Percentiles rank a stretch among this genome's conserved stretches.
Conservation (phyloP, 2,888 invertebrate species). For the Cyrtodaria siliqua region DNA sequence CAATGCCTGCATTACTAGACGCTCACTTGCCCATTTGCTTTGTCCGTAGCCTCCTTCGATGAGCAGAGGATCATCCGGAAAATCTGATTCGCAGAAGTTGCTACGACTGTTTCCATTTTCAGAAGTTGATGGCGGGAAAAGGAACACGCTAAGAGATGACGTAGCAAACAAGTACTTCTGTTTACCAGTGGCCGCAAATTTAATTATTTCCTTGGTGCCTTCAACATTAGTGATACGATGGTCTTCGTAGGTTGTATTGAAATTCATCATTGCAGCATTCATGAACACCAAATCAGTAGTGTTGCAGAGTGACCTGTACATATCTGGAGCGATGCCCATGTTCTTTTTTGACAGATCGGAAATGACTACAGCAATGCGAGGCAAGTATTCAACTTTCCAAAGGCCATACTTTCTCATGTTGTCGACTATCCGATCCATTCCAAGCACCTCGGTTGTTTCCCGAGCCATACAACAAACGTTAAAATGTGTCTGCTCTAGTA, state of each 20-base stretch:
- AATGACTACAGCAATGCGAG: slow-evolving; percentile 69
- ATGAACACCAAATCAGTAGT: slow-evolving; percentile 70
- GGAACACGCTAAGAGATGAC: slow-evolving; percentile 73
- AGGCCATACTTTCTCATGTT: slow-evolving; percentile 72
- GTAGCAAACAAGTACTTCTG: slow-evolving; percentile 72
- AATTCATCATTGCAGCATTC: slow-evolving; percentile 76
- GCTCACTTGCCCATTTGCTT: slow-evolving; percentile 76
- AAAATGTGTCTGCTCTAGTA: slow-evolving; percentile 69
- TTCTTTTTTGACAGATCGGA: slow-evolving; percentile 68
- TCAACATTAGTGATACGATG: slow-evolving; percentile 70
- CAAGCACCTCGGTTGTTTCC: slow-evolving; percentile 66
- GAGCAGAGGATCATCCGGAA: slow-evolving; percentile 63
- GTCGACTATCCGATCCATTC: slow-evolving; percentile 68
- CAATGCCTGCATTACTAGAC: slow-evolving; percentile 69
- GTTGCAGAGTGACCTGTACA: slow-evolving; percentile 64
- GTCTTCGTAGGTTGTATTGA: slow-evolving; percentile 70
- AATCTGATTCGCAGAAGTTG: slow-evolving; percentile 61
- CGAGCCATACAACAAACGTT: slow-evolving; percentile 74
- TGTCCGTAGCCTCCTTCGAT: slow-evolving; percentile 73
- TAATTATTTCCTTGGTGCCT: slow-evolving; percentile 71
- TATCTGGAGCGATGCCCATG: slow-evolving; percentile 70
- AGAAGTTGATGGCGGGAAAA: slow-evolving; percentile 61
- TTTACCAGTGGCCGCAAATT: slow-evolving; percentile 69
- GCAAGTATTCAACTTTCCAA: slow-evolving; percentile 69
- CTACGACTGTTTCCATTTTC: slow-evolving; percentile 16